Evolutionary conservation across 2,113 vertebrate species (phyloP).

Genomic region (Procavia capensis): DNA sequence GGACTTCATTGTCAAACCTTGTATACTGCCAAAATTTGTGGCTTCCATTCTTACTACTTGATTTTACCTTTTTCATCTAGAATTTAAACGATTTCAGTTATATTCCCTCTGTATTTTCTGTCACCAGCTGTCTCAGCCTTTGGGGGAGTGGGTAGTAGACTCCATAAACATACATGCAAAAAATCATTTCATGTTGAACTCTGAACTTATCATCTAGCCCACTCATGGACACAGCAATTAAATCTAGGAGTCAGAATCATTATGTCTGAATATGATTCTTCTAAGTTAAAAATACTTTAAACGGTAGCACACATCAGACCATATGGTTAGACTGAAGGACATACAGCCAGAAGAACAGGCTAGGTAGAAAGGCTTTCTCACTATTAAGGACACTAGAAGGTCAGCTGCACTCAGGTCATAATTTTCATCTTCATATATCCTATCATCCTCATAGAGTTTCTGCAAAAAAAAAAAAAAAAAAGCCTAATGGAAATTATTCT

Average conservation of each 20-base stretch:
- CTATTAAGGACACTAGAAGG: constrained; percentile 65
- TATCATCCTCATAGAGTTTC: rapidly evolving
- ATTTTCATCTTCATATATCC: rapidly evolving
- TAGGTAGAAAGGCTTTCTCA: constrained; percentile 46
- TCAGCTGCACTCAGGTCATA: constrained; percentile 5
- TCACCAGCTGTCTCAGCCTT: neutral
- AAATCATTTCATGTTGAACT: constrained; percentile 4
- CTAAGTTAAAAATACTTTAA: neutral
- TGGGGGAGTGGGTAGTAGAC: neutral
- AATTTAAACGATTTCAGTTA: neutral
- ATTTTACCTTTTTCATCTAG: neutral
- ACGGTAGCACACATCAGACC: neutral
- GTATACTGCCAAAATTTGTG: neutral
- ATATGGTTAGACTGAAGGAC: neutral
- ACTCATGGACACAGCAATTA: neutral
- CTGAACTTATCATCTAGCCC: neutral
- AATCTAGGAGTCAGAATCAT: neutral
- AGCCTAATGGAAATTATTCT: neutral
- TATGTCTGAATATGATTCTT: neutral
- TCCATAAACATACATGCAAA: neutral
- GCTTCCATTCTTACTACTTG: neutral
- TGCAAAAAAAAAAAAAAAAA: constrained; percentile 18
- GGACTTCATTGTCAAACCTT: no score
- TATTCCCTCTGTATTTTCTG: neutral
- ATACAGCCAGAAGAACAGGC: neutral